Evolutionary conservation across 2,797 vertebrate genomes (phyloP).

Genomic region (Synanceia verrucosa): DNA sequence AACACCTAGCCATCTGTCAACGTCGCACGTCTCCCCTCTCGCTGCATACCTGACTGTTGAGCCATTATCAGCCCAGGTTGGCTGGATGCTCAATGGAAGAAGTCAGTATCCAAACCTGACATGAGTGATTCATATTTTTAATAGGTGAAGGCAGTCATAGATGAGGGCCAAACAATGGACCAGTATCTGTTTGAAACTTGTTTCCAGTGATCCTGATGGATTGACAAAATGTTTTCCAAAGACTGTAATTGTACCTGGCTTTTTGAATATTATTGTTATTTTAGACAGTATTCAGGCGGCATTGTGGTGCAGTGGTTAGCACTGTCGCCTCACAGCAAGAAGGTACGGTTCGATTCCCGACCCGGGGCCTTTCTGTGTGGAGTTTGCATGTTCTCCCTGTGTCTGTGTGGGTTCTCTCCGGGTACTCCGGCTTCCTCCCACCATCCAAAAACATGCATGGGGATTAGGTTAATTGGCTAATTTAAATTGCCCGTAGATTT

Average conservation of each 20-base stretch:
- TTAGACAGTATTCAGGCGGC: neutral
- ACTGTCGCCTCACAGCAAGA: too few species aligned
- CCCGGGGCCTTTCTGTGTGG: too few species aligned
- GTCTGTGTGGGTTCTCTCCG: too few species aligned
- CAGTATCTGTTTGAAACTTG: constrained; percentile 33
- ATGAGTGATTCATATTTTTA: constrained; percentile 49
- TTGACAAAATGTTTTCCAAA: neutral
- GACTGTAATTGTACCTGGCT: neutral
- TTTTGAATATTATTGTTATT: neutral
- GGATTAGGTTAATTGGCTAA: too few species aligned
- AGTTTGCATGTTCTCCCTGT: too few species aligned
- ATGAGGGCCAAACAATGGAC: constrained; percentile 48
- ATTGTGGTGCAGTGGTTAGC: too few species aligned
- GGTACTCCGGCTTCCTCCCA: too few species aligned
- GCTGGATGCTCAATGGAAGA: constrained; percentile 22
- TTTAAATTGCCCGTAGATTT: too few species aligned
- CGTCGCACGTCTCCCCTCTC: constrained; percentile 47
- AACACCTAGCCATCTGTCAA: constrained; percentile 73
- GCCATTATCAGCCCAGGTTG: constrained; percentile 29
- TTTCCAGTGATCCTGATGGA: neutral
- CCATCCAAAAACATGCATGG: too few species aligned
- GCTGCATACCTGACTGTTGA: constrained; percentile 71
- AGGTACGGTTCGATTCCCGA: too few species aligned
- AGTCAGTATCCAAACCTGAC: constrained; percentile 29
- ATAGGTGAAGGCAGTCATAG: constrained; percentile 22